phyloP scores from a whole-genome alignment of 1,140 invertebrate species.

The Lasioglossum albipes region DNA sequence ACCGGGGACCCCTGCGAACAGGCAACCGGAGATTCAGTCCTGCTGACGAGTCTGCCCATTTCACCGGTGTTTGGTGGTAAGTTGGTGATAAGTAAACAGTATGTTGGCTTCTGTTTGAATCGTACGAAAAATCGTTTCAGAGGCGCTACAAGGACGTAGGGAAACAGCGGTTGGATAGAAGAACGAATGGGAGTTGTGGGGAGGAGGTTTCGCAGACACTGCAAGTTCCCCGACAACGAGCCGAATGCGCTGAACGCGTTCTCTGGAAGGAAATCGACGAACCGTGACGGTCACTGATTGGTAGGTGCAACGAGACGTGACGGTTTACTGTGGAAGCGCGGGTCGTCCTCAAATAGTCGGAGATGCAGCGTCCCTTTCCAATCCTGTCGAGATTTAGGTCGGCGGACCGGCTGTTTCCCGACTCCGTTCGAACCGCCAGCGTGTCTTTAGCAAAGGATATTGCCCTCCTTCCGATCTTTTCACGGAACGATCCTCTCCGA shows the following conservation, averaged over 20 bases:
- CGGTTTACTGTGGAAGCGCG: slow-evolving; percentile 9
- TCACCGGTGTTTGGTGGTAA: too few species aligned
- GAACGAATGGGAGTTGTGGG: neutral
- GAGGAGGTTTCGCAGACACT: slow-evolving; percentile 10
- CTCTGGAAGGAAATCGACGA: slow-evolving; percentile 15
- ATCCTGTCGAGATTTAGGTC: slow-evolving; percentile 26
- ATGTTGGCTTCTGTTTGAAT: too few species aligned
- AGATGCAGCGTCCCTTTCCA: neutral
- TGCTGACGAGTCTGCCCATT: too few species aligned
- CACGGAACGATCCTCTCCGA: neutral
- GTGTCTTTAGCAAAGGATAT: slow-evolving; percentile 1
- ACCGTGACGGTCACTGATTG: slow-evolving; percentile 40
- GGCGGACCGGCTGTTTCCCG: neutral
- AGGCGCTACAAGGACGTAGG: too few species aligned
- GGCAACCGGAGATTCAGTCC: too few species aligned
- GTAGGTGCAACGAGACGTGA: slow-evolving; percentile 11
- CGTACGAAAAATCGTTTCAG: too few species aligned
- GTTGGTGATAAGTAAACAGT: too few species aligned
- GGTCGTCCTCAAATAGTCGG: neutral
- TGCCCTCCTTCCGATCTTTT: slow-evolving; percentile 6
- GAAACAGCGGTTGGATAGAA: too few species aligned
- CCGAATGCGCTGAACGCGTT: slow-evolving; percentile 18
- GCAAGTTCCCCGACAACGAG: neutral
- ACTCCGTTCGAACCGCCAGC: neutral
- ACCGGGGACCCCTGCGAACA: too few species aligned